Evolutionary conservation across 2,888 invertebrate species (phyloP).

Genomic region (Slavum lentiscoides): DNA sequence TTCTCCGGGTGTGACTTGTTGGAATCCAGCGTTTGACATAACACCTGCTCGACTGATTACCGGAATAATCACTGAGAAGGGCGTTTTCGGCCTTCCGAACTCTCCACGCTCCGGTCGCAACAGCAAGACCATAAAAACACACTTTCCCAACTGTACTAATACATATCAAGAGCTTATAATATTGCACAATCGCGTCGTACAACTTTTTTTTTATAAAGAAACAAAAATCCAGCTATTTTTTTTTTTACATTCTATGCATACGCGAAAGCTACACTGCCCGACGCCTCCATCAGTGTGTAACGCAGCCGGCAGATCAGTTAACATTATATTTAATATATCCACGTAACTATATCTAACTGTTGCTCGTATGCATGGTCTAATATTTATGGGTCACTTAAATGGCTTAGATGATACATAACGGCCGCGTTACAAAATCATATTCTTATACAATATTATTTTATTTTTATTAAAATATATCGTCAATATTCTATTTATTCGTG

Average conservation of each 20-base stretch:
- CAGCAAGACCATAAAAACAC: slow-evolving; percentile 35
- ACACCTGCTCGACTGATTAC: slow-evolving; percentile 91
- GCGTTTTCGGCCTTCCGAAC: slow-evolving; percentile 73
- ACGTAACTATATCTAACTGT: too few relatives aligned
- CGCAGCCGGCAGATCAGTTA: too few relatives aligned
- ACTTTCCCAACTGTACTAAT: slow-evolving; percentile 39
- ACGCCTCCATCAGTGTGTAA: slow-evolving; percentile 30
- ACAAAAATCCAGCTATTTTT: slow-evolving; percentile 35
- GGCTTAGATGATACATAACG: too few relatives aligned
- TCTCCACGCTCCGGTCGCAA: slow-evolving; percentile 57
- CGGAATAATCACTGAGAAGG: slow-evolving; percentile 91
- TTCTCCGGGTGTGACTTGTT: slow-evolving; percentile 86
- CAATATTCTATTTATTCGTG: too few relatives aligned
- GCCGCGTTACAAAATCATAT: too few relatives aligned
- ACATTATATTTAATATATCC: too few relatives aligned
- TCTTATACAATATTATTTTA: too few relatives aligned
- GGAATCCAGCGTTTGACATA: slow-evolving; percentile 99
- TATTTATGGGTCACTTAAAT: too few relatives aligned
- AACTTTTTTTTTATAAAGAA: not conserved
- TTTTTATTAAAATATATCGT: too few relatives aligned
- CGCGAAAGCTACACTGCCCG: slow-evolving; percentile 33
- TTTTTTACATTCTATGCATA: slow-evolving; percentile 36
- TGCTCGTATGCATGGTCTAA: too few relatives aligned
- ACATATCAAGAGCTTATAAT: slow-evolving; percentile 18
- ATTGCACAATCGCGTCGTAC: slow-evolving; percentile 28